A percentile compares a stretch with the other conserved stretches of the same genome.
These are phyloP conservation scores for Tenthredo scrophulariae DNA, from an alignment of 2,888 invertebrate species.

Conservation along the genomic window DNA sequence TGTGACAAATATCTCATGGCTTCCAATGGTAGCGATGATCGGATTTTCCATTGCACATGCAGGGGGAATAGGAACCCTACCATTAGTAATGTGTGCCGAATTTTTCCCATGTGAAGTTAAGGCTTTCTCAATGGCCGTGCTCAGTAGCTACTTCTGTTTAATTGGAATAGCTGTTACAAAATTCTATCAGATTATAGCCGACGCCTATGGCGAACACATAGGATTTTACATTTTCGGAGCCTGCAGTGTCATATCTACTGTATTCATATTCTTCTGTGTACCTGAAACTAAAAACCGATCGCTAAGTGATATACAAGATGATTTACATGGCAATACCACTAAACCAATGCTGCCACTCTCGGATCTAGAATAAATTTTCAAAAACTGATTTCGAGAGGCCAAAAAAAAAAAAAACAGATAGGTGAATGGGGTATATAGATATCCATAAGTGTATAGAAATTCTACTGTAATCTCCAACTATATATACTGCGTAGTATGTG, in stretches of 20 bases:
- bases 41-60: slow-evolving; percentile 62
- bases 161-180: slow-evolving; percentile 64
- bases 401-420: too few species aligned
- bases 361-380: neutral
- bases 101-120: slow-evolving; percentile 57
- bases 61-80: slow-evolving; percentile 63
- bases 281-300: slow-evolving; percentile 74
- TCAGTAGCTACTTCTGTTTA: slow-evolving; percentile 66
- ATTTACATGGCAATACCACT: neutral
- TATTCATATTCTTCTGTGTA: slow-evolving; percentile 66
- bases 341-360: slow-evolving; percentile 1
- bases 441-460: too few species aligned
- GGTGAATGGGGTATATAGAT: too few species aligned
- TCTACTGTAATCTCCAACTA: neutral
- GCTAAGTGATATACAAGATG: slow-evolving; percentile 71
- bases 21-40: slow-evolving; percentile 65
- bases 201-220: slow-evolving; percentile 67
- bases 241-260: slow-evolving; percentile 60
- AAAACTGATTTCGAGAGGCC: neutral
- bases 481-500: neutral
- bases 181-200: slow-evolving; percentile 69
- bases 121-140: slow-evolving; percentile 61
- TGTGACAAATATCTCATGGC: slow-evolving; percentile 59
- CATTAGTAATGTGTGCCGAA: slow-evolving; percentile 52
- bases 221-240: slow-evolving; percentile 70